phyloP scores from a whole-genome alignment of 2,113 vertebrate genomes.

The Sphaerodactylus townsendi region DNA sequence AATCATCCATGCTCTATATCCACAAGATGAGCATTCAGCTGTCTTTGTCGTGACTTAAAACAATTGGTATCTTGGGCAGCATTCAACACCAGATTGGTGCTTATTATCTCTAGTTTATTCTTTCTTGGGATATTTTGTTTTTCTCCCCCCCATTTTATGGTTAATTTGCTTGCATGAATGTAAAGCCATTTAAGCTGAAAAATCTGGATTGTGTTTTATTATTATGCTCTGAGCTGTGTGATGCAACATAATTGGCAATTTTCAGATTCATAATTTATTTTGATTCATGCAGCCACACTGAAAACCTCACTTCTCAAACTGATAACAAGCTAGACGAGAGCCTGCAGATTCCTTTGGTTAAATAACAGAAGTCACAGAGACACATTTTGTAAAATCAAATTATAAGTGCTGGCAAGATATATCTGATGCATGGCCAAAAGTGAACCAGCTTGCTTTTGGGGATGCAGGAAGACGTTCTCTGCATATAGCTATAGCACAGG shows the following conservation, averaged over 20 bases:
- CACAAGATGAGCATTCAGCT: constrained; percentile 86
- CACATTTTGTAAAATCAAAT: constrained; percentile 24
- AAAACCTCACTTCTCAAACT: constrained; percentile 33
- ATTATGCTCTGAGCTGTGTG: constrained; percentile 79
- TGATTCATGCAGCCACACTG: constrained; percentile 52
- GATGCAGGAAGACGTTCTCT: background rate
- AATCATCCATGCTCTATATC: constrained; percentile 82
- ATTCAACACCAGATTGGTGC: constrained; percentile 87
- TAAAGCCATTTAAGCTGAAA: constrained; percentile 85
- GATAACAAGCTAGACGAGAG: background rate
- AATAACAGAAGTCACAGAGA: constrained; percentile 32
- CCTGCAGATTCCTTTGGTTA: constrained; percentile 50
- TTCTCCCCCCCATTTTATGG: constrained; percentile 75
- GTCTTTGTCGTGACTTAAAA: constrained; percentile 89
- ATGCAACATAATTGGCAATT: constrained; percentile 83
- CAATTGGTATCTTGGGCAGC: constrained; percentile 86
- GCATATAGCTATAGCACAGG: background rate
- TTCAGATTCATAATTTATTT: constrained; percentile 82
- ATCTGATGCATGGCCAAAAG: background rate
- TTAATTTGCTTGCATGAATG: constrained; percentile 86
- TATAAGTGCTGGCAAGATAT: background rate
- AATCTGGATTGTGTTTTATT: constrained; percentile 78
- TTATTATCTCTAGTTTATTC: constrained; percentile 86
- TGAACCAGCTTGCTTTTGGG: background rate
- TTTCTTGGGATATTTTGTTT: constrained; percentile 85